Evolutionary conservation across 2,113 vertebrate species (phyloP).

Genomic region (Nycticorax nycticorax): DNA sequence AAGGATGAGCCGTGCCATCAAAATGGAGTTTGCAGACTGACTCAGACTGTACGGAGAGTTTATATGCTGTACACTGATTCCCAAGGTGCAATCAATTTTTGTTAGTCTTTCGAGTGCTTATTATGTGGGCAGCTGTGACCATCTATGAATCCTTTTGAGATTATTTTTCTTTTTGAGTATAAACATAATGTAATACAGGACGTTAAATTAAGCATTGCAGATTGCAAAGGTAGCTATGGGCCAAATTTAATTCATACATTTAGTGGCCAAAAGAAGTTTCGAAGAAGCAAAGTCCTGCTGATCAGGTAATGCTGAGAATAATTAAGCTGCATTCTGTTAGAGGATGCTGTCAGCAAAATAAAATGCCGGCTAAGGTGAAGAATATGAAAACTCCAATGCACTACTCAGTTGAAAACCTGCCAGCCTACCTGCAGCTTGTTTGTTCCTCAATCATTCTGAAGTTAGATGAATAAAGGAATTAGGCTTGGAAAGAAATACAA

Average conservation of each 20-base stretch:
- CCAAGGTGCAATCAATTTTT: not conserved
- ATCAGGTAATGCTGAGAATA: not conserved
- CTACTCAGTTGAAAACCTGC: not conserved
- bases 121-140: not conserved
- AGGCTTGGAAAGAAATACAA: not conserved
- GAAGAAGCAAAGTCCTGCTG: not conserved
- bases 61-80: not conserved
- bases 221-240: not conserved
- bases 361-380: not conserved
- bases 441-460: not conserved
- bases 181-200: not conserved
- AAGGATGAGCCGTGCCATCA: not conserved
- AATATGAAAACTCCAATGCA: not conserved
- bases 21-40: not conserved
- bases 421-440: conserved; percentile 12
- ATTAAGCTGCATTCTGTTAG: conserved; percentile 45
- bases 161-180: not conserved
- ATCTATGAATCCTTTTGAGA: conserved; percentile 9
- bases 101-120: not conserved
- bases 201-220: not conserved
- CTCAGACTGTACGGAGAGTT: not conserved
- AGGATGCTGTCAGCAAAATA: conserved; percentile 40
- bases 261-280: not conserved
- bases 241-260: not conserved
- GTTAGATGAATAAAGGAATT: not conserved